Evolutionary conservation across 2,797 vertebrate genomes (phyloP).

Genomic region (Helostoma temminkii): DNA sequence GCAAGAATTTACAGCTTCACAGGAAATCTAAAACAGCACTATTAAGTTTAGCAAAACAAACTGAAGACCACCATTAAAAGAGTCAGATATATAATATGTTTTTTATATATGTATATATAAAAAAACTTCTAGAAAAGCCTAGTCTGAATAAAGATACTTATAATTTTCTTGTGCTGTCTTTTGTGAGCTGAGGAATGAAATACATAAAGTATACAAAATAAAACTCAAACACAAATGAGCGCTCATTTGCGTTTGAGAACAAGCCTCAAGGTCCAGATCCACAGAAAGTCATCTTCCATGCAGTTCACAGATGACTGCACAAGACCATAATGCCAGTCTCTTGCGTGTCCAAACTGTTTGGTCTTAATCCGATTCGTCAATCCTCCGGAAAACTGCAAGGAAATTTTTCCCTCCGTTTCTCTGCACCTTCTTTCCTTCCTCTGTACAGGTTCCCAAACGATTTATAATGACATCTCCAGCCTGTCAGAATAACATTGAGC

Average conservation of each 20-base stretch:
- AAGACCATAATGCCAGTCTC: conserved; percentile 2
- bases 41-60: conserved; percentile 11
- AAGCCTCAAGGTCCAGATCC: background rate
- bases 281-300: background rate
- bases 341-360: conserved; percentile 5
- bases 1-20: conserved; percentile 29
- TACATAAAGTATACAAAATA: background rate
- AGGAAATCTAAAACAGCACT: conserved; percentile 27
- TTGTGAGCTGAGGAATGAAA: conserved; percentile 18
- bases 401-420: conserved; percentile 91
- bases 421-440: conserved; percentile 94
- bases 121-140: too few species aligned
- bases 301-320: background rate
- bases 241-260: conserved; percentile 3
- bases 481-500: conserved; percentile 69
- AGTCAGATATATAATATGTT: too few species aligned
- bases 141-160: background rate
- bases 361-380: conserved; percentile 74
- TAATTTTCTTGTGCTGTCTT: background rate
- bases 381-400: conserved; percentile 89
- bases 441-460: conserved; percentile 89
- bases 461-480: conserved; percentile 85
- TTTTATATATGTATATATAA: too few species aligned
- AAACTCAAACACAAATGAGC: background rate
- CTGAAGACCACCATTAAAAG: conserved; percentile 10